Evolutionary conservation across 2,113 vertebrate species (phyloP).

Genomic region (Bettongia penicillata): DNA sequence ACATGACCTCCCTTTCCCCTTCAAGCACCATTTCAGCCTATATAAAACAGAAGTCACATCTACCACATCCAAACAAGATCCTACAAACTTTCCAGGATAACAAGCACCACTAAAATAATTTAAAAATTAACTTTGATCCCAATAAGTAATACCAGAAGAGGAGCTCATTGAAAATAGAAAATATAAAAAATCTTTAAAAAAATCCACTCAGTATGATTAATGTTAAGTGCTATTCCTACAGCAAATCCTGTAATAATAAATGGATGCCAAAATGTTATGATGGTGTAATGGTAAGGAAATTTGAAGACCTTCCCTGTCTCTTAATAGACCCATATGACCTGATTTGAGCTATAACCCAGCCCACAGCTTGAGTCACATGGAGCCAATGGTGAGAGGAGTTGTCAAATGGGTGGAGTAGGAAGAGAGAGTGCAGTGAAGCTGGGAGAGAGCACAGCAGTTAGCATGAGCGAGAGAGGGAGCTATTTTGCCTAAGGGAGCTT

Average conservation of each 20-base stretch:
- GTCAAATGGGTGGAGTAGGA: too few relatives aligned
- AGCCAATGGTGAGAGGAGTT: too few relatives aligned
- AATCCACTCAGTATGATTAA: background rate
- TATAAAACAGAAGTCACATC: background rate
- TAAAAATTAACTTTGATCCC: background rate
- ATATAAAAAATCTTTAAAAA: background rate
- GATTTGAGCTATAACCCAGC: too few relatives aligned
- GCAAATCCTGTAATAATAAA: background rate
- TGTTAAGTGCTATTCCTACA: background rate
- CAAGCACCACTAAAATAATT: background rate
- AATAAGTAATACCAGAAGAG: background rate
- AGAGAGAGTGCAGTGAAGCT: too few relatives aligned
- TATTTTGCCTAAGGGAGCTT: too few relatives aligned
- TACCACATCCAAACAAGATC: background rate
- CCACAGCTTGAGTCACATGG: too few relatives aligned
- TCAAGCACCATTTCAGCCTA: background rate
- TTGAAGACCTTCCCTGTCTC: too few relatives aligned
- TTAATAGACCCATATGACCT: too few relatives aligned
- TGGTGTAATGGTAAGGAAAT: background rate
- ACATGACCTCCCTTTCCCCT: background rate
- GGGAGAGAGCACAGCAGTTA: too few relatives aligned
- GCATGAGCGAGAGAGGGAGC: too few relatives aligned
- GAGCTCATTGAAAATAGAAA: background rate
- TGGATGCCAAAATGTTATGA: background rate
- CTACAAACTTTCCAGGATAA: background rate